Evolutionary conservation across 1,140 invertebrate genomes (phyloP).

Genomic region (Cepaea nemoralis): DNA sequence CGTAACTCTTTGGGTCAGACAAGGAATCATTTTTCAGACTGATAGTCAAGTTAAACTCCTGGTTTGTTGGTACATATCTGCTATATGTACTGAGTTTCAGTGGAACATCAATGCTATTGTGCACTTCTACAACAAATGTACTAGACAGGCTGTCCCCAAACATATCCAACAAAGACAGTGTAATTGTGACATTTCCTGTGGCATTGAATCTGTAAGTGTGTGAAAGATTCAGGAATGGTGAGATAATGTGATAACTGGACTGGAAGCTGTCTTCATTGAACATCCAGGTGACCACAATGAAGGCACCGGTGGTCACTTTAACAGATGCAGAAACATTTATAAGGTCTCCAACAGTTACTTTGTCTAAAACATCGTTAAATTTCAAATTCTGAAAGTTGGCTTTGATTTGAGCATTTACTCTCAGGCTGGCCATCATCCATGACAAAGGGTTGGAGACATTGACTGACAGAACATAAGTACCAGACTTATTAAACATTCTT

Average conservation of each 20-base stretch:
- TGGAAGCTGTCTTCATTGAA: constrained; percentile 36
- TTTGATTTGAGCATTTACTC: constrained; percentile 31
- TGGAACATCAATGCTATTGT: constrained; percentile 5
- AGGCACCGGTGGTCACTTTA: constrained; percentile 15
- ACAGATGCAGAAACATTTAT: background rate
- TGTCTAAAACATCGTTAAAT: background rate
- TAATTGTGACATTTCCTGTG: constrained; percentile 41
- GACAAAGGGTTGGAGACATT: constrained; percentile 40
- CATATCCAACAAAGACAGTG: constrained; percentile 15
- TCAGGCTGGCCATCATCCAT: constrained; percentile 23
- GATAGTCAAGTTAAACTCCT: constrained; percentile 1
- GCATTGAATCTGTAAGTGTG: constrained; percentile 26
- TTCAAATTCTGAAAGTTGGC: constrained; percentile 5
- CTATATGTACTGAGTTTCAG: background rate
- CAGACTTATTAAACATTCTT: constrained; percentile 33
- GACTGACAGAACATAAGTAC: constrained; percentile 18
- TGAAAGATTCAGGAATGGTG: background rate
- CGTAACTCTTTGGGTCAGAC: background rate
- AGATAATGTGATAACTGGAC: background rate
- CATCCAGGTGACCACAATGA: constrained; percentile 44
- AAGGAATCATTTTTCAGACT: background rate
- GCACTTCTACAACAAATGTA: constrained; percentile 4
- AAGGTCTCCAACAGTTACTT: background rate
- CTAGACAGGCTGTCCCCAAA: constrained; percentile 32
- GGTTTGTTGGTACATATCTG: background rate